phyloP scores from a whole-genome alignment of 2,797 vertebrate species.

The Betta splendens region DNA sequence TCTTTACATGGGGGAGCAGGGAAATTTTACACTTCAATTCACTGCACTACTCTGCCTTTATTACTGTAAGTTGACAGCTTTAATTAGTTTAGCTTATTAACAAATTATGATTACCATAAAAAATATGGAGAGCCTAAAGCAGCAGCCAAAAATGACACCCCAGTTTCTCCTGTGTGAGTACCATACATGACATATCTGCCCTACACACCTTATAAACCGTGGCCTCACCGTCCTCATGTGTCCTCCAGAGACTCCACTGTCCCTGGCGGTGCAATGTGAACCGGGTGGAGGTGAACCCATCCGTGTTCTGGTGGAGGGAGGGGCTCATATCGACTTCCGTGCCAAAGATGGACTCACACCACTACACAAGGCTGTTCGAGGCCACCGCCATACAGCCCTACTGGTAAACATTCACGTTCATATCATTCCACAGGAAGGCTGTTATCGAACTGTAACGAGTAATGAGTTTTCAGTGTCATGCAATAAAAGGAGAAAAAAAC shows the following conservation, averaged over 20 bases:
- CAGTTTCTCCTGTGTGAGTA: no score
- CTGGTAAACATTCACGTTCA: conserved; percentile 80
- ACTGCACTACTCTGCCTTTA: no score
- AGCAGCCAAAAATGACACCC: no score
- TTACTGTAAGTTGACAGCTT: no score
- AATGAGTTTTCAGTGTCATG: conserved; percentile 13
- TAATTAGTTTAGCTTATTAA: no score
- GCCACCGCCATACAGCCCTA: conserved; percentile 88
- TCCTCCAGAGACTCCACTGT: conserved; percentile 88
- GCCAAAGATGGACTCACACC: conserved; percentile 92
- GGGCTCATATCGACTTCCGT: conserved; percentile 93
- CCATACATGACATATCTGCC: no score
- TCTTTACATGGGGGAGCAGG: no score
- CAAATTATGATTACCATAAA: no score
- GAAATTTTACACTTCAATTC: no score
- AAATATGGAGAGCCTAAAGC: no score
- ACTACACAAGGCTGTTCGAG: conserved; percentile 90
- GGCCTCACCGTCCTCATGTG: no score
- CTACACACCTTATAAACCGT: no score
- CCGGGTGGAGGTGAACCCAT: conserved; percentile 89
- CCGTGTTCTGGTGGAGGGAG: conserved; percentile 89
- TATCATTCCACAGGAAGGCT: background rate
- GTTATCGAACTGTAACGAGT: conserved; percentile 2
- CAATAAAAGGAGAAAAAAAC: background rate
- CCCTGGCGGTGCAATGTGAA: conserved; percentile 90